phyloP scores from a whole-genome alignment of 2,797 vertebrate genomes.

The Spondyliosoma cantharus region DNA sequence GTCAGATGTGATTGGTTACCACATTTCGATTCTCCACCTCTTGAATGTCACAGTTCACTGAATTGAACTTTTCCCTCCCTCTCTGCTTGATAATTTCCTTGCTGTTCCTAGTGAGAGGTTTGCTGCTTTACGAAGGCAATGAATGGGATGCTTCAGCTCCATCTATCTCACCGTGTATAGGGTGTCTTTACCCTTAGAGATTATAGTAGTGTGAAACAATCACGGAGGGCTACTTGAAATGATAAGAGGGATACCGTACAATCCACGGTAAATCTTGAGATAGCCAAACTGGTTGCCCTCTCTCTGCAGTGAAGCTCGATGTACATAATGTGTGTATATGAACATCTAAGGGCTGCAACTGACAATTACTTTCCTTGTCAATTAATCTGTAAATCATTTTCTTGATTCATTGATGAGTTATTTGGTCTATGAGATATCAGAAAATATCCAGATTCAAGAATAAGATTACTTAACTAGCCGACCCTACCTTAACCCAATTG shows the following conservation, averaged over 20 bases:
- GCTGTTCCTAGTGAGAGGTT: neutral
- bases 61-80: conserved; percentile 8
- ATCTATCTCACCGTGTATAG: neutral
- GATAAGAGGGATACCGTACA: neutral
- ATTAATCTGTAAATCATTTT: too few species aligned
- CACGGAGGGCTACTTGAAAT: neutral
- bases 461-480: too few species aligned
- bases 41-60: conserved; percentile 22
- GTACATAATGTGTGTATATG: neutral
- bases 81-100: neutral
- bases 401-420: too few species aligned
- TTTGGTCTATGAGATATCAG: too few species aligned
- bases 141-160: conserved; percentile 7
- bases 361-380: too few species aligned
- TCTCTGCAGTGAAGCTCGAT: neutral
- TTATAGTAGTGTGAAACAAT: conserved; percentile 44
- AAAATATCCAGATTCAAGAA: too few species aligned
- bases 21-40: neutral
- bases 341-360: too few species aligned
- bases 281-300: neutral
- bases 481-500: too few species aligned
- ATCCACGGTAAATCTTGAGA: neutral
- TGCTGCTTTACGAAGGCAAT: conserved; percentile 12
- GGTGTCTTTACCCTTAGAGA: conserved; percentile 11
- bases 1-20: conserved; percentile 12